Evolutionary conservation across 2,113 vertebrate genomes (phyloP).

Genomic region (Pluvianellus socialis): DNA sequence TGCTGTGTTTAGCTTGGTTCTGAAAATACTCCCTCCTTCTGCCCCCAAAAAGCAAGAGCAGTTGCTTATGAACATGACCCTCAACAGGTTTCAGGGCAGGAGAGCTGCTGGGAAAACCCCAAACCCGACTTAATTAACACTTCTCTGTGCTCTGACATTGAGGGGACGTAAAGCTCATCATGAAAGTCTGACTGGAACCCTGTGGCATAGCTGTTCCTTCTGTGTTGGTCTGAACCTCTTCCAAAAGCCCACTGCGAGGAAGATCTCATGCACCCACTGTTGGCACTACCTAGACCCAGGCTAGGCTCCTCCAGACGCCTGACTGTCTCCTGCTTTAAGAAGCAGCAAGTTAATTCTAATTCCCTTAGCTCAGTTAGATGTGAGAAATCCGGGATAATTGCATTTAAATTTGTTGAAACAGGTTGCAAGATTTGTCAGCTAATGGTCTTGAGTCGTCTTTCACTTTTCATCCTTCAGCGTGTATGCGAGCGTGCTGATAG

Average conservation of each 20-base stretch:
- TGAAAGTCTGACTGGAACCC: fast-evolving
- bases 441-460: not conserved
- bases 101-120: not conserved
- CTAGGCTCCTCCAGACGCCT: not conserved
- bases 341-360: not conserved
- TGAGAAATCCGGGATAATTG: not conserved
- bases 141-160: not conserved
- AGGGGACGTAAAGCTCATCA: fast-evolving
- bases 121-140: not conserved
- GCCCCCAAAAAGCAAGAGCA: not conserved
- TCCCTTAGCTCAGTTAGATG: not conserved
- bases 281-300: not conserved
- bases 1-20: not conserved
- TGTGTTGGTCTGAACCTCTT: fast-evolving
- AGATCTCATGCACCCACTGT: fast-evolving
- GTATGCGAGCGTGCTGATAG: not conserved
- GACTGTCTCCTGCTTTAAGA: not conserved
- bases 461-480: not conserved
- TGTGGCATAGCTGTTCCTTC: not conserved
- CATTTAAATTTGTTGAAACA: not conserved
- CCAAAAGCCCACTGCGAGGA: fast-evolving
- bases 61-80: not conserved
- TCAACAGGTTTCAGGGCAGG: not conserved
- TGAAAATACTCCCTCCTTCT: not conserved
- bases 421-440: not conserved